Base-by-base conservation (phyloP, 2,888 invertebrate genomes). In the Allophyes oxyacanthae region DNA sequence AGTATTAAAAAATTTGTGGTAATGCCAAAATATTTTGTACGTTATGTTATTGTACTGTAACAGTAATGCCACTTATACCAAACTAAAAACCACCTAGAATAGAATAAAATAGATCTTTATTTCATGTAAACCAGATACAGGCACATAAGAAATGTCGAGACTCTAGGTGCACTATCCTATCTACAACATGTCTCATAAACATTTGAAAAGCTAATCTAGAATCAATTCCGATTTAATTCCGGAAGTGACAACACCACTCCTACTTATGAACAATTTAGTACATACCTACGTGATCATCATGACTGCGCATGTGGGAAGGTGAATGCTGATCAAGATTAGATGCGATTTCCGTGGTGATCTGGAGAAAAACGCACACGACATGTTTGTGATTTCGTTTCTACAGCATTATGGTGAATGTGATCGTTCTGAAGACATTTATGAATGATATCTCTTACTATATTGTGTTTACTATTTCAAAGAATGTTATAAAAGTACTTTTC, bases 151-250 rank as follows among this genome's bases (percentile, higher is more conserved):
- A n/a, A n/a, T n/a, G n/a, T n/a, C n/a, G n/a, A n/a, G n/a, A n/a
- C n/a, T n/a, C n/a, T n/a, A n/a, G n/a, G n/a, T n/a, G n/a, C 20
- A 20, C 20, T 20, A 20, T 4, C 2, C 20, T 4, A 20, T 20
- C 20, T 20, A 20, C 20, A 20, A 4, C 6, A 41, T 15, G 20
- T 26, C 32, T 43, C 13, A 11, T 7, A 48, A 11, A 32, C 46
- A 15, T 4, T 20, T 3, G 20, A 20, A 20, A 51, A 61, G 33
- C 37, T 42, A 52, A 63, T 64, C 71, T 63, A 57, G 58, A 82
- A 78, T 79, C 82, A 76, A 82, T 82, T 83, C 70, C 68, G 58
- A 75, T 75, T 73, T 72, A 73, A 82, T 78, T 74, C 79, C 76
- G 81, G 83, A 81, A 82, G 72, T 73, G 66, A 59, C 50, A 60